A percentile compares a stretch with the other conserved stretches of the same genome.
Conservation (phyloP, 2,888 invertebrate genomes). For the Spisula solida region DNA sequence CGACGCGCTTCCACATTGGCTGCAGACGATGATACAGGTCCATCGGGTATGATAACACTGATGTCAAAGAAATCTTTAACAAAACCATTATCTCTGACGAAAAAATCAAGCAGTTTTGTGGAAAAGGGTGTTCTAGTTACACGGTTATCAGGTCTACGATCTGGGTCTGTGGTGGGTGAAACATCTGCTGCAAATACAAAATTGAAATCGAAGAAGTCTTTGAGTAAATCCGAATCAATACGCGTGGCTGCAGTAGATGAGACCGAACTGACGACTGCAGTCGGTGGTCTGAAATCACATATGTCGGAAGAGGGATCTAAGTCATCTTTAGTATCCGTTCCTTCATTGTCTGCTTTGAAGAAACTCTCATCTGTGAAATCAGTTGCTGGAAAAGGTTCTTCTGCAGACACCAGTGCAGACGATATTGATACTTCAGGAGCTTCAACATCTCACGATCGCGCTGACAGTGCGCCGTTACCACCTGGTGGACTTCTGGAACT, state of each 20-base stretch:
- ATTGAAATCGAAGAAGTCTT: conserved; percentile 29
- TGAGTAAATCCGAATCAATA: conserved; percentile 35
- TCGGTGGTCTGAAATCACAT: conserved; percentile 41
- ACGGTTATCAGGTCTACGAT: conserved; percentile 51
- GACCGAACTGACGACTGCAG: conserved; percentile 45
- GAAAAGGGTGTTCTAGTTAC: conserved; percentile 59
- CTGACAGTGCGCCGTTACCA: conserved; percentile 50
- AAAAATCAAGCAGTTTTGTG: conserved; percentile 57
- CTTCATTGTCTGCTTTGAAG: conserved; percentile 7
- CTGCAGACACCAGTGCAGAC: conserved; percentile 2
- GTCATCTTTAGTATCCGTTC: conserved; percentile 25
- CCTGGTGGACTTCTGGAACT: conserved; percentile 79
- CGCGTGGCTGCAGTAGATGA: conserved; percentile 52
- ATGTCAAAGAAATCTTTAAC: conserved; percentile 14
- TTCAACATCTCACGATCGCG: conserved; percentile 28
- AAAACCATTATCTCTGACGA: conserved; percentile 54
- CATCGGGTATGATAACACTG: background rate
- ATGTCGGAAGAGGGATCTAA: conserved; percentile 41
- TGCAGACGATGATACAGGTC: conserved; percentile 48
- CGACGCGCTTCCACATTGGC: conserved; percentile 65
- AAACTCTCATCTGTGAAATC: conserved; percentile 28
- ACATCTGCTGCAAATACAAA: conserved; percentile 41
- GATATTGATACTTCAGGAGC: background rate
- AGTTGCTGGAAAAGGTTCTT: background rate
- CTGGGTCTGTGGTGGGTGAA: conserved; percentile 68